Evolutionary conservation across 2,888 invertebrate species (phyloP).

Genomic region (Idaea dimidiata): DNA sequence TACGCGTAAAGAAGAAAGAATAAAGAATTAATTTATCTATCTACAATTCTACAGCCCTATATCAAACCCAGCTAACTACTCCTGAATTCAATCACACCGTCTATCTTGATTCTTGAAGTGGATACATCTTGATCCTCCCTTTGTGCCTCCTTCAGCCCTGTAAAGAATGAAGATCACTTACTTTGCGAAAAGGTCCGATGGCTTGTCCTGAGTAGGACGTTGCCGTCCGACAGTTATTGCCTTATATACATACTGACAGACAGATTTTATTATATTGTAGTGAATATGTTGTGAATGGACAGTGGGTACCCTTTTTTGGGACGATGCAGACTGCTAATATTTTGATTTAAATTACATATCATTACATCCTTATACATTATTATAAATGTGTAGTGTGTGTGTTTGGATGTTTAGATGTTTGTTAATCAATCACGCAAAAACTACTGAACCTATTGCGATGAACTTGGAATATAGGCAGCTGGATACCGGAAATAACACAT

Average conservation of each 20-base stretch:
- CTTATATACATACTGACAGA: slow-evolving; percentile 18
- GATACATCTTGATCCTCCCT: background rate
- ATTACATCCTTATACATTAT: no score
- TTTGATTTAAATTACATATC: no score
- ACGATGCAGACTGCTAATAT: no score
- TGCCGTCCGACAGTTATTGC: slow-evolving; percentile 26
- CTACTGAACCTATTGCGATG: no score
- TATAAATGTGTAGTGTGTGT: no score
- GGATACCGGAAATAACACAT: no score
- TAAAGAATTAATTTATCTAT: background rate
- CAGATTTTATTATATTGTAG: background rate
- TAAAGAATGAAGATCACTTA: slow-evolving; percentile 19
- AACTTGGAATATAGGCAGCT: no score
- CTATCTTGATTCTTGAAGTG: background rate
- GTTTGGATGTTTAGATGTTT: no score
- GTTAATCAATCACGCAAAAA: no score
- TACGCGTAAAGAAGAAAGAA: no score
- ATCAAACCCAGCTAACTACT: background rate
- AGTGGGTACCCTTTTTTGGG: no score
- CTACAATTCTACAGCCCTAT: background rate
- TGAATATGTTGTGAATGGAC: background rate
- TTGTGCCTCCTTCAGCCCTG: background rate
- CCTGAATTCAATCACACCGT: background rate
- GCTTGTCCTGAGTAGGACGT: slow-evolving; percentile 11
- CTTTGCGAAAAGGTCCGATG: slow-evolving; percentile 16